phyloP scores from a whole-genome alignment of 2,113 vertebrate genomes.

The Rhinogobius similis region DNA sequence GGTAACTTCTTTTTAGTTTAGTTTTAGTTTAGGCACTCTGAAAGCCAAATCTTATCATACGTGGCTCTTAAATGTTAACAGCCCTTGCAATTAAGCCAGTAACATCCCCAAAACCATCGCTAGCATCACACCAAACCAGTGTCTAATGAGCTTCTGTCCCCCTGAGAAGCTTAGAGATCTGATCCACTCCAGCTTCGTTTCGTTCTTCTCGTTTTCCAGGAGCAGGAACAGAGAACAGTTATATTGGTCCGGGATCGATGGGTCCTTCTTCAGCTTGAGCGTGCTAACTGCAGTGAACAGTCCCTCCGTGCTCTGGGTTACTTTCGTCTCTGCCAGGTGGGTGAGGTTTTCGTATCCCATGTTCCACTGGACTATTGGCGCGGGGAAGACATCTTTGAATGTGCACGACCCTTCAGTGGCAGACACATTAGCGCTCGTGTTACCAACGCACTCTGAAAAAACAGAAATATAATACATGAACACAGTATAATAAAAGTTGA shows the following conservation, averaged over 20 bases:
- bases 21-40: no score
- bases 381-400: constrained; percentile 44
- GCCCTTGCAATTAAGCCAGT: background rate
- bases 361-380: constrained; percentile 29
- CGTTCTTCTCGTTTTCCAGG: accelerated
- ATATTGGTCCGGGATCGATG: background rate
- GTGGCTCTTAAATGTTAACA: background rate
- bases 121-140: constrained; percentile 10
- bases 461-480: background rate
- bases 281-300: constrained; percentile 20
- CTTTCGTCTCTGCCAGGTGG: accelerated
- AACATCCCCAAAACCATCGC: constrained; percentile 14
- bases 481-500: background rate
- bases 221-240: constrained; percentile 39
- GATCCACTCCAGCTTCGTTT: accelerated
- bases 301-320: background rate
- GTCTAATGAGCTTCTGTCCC: background rate
- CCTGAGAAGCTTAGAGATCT: accelerated
- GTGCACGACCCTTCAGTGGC: background rate
- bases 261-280: background rate
- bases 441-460: constrained; percentile 33
- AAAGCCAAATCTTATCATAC: background rate
- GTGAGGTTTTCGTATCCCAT: background rate
- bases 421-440: accelerated
- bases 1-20: no score